Evolutionary conservation across 2,113 vertebrate genomes (phyloP).

Genomic region (Pandion haliaetus): DNA sequence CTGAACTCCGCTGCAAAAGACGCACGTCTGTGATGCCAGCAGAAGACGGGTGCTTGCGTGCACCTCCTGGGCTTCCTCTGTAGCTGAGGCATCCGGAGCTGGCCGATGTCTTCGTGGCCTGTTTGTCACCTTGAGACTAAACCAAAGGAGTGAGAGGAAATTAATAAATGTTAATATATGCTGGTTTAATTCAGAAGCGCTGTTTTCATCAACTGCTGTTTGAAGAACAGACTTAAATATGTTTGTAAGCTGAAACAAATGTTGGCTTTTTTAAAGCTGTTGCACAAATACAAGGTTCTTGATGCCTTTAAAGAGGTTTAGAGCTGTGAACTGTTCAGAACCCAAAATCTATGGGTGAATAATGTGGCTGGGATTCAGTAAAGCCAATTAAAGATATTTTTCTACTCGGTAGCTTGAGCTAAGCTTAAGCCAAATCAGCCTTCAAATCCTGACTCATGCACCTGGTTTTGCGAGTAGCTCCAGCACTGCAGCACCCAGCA

Average conservation of each 20-base stretch:
- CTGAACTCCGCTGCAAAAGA: not conserved
- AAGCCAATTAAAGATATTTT: conserved; percentile 15
- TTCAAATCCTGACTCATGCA: not conserved
- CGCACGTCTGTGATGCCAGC: fast-evolving
- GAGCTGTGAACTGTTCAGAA: not conserved
- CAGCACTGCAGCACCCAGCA: not conserved
- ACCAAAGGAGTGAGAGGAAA: not conserved
- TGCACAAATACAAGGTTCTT: conserved; percentile 40
- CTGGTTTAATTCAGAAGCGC: conserved; percentile 40
- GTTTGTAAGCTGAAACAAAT: conserved; percentile 58
- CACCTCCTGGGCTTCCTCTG: not conserved
- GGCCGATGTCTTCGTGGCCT: not conserved
- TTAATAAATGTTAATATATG: conserved; percentile 55
- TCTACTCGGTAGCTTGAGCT: not conserved
- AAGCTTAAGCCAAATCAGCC: not conserved
- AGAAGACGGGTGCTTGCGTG: fast-evolving
- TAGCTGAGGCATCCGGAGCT: fast-evolving
- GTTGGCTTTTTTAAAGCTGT: conserved; percentile 55
- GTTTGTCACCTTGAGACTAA: not conserved
- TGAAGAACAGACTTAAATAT: conserved; percentile 47
- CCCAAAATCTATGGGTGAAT: not conserved
- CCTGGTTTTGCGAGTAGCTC: not conserved
- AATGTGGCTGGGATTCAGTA: not conserved
- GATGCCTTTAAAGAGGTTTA: conserved; percentile 12
- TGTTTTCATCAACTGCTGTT: conserved; percentile 51